Conservation (phyloP, 2,113 vertebrate species). For the Tupaia tana region DNA sequence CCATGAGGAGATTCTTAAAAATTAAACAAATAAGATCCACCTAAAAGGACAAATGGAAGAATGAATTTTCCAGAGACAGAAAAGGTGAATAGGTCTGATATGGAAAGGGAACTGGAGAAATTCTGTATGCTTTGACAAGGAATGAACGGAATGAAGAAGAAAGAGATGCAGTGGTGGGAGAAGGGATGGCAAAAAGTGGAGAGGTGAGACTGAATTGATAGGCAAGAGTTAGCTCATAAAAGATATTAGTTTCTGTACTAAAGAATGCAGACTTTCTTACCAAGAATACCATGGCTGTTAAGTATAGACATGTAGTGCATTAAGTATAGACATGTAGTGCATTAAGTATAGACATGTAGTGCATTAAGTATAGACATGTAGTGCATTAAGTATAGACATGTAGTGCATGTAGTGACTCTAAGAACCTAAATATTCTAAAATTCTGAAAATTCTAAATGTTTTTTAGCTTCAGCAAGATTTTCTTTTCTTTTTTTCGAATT, state of each 20-base stretch:
- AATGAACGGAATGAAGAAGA: not conserved
- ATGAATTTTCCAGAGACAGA: not conserved
- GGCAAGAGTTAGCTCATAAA: not conserved
- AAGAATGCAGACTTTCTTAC: not conserved
- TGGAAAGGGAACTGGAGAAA: not conserved
- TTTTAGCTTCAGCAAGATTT: not conserved
- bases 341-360: too few species aligned
- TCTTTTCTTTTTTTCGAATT: not conserved
- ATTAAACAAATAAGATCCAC: not conserved
- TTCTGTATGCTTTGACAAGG: not conserved
- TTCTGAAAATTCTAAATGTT: not conserved
- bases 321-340: too few species aligned
- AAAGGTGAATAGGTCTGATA: not conserved
- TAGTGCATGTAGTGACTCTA: not conserved
- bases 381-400: not conserved
- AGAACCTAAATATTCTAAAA: not conserved
- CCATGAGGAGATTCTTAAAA: not conserved
- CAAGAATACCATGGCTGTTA: not conserved
- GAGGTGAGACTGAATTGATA: not conserved
- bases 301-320: not conserved
- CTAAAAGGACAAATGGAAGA: not conserved
- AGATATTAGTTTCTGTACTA: not conserved
- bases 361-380: too few species aligned
- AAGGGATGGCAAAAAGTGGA: not conserved
- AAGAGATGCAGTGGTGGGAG: not conserved